Evolutionary conservation across 1,140 invertebrate genomes (phyloP).

Genomic region (Drosophila cardini): DNA sequence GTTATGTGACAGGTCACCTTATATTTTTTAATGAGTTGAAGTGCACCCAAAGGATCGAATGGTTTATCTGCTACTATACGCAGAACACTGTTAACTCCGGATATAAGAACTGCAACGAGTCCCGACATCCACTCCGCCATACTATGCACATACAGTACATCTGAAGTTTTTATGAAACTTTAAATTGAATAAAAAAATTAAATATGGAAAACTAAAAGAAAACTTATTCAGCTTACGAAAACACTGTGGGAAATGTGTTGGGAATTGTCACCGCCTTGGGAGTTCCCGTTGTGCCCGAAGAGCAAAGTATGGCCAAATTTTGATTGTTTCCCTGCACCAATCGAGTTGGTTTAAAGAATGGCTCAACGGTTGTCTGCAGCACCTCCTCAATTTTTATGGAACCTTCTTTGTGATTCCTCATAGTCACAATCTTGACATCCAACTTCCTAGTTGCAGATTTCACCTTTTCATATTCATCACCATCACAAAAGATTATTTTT

Average conservation of each 20-base stretch:
- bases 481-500: conserved; percentile 15
- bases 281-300: conserved; percentile 8
- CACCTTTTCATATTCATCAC: conserved; percentile 12
- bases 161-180: not conserved
- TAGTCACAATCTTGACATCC: conserved; percentile 10
- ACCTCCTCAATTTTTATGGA: conserved; percentile 4
- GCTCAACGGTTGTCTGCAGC: not conserved
- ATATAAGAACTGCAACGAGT: not conserved
- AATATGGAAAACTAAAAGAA: not conserved
- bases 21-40: conserved; percentile 3
- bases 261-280: conserved; percentile 9
- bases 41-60: not conserved
- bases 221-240: not conserved
- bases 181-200: not conserved
- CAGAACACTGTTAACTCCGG: not conserved
- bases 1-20: not conserved
- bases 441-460: not conserved
- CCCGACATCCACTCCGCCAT: conserved; percentile 4
- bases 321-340: not conserved
- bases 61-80: not conserved
- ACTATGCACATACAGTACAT: not conserved
- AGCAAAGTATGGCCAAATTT: conserved; percentile 6
- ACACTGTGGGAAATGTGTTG: not conserved
- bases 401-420: not conserved
- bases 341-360: not conserved